These are phyloP conservation scores for Cataglyphis livida DNA, from an alignment of 2,888 invertebrate genomes.

Conservation along the genomic window DNA sequence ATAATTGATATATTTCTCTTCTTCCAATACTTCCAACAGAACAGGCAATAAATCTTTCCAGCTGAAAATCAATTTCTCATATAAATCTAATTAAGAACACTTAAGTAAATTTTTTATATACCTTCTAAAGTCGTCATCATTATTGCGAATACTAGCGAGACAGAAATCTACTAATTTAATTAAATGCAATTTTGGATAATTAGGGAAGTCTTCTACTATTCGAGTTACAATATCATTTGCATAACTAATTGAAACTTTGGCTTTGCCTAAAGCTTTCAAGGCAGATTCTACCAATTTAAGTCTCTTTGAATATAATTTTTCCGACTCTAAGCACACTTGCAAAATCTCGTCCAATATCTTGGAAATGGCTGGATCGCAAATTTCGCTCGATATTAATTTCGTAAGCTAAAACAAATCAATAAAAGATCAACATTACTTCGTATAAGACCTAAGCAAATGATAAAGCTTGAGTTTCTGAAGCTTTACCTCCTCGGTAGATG, in stretches of 20 bases:
- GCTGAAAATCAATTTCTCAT: constrained; percentile 81
- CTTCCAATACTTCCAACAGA: constrained; percentile 87
- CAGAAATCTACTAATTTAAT: constrained; percentile 87
- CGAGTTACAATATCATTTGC: constrained; percentile 86
- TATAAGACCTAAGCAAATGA: background rate
- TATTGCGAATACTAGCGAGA: constrained; percentile 86
- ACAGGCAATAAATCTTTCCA: constrained; percentile 91
- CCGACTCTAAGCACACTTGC: constrained; percentile 76
- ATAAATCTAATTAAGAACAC: background rate
- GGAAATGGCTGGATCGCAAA: constrained; percentile 77
- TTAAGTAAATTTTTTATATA: constrained; percentile 63
- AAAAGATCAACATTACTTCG: background rate
- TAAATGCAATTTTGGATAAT: constrained; percentile 86
- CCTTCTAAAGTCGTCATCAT: constrained; percentile 86
- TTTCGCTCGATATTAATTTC: constrained; percentile 73
- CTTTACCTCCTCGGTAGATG: constrained; percentile 25
- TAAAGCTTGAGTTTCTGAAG: background rate
- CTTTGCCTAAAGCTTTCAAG: constrained; percentile 83
- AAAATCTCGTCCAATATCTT: constrained; percentile 80
- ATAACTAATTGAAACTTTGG: constrained; percentile 84
- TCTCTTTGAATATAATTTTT: constrained; percentile 77
- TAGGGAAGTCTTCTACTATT: constrained; percentile 86
- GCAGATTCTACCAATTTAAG: constrained; percentile 80
- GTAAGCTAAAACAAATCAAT: constrained; percentile 76
- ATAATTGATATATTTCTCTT: constrained; percentile 87